phyloP scores from a whole-genome alignment of 2,888 invertebrate genomes.

The Alcis repandata region DNA sequence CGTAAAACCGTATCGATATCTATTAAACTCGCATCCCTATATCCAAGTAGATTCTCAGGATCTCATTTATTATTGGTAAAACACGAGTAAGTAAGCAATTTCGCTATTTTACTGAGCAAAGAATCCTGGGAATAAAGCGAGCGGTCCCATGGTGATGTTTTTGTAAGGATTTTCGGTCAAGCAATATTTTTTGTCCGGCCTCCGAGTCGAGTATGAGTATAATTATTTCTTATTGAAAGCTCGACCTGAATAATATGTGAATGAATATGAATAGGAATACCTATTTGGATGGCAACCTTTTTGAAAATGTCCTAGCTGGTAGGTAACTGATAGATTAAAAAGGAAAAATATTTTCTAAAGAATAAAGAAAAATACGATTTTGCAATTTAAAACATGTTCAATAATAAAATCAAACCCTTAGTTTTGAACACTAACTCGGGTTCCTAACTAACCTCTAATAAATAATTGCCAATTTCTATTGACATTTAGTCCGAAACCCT shows the following conservation, averaged over 20 bases:
- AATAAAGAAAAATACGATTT: too few relatives aligned
- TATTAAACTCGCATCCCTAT: conserved; percentile 2
- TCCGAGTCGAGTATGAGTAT: neutral
- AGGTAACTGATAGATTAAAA: too few relatives aligned
- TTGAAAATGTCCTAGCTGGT: too few relatives aligned
- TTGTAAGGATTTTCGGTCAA: conserved; percentile 3
- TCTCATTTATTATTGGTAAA: conserved; percentile 30
- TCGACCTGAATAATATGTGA: neutral
- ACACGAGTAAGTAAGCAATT: conserved; percentile 24
- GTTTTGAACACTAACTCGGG: too few relatives aligned
- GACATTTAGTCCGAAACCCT: conserved; percentile 19
- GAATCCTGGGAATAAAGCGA: conserved; percentile 6
- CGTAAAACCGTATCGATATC: conserved; percentile 10
- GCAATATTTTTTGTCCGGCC: conserved; percentile 14
- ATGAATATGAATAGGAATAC: too few relatives aligned
- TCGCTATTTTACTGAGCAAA: conserved; percentile 17
- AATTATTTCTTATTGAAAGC: neutral
- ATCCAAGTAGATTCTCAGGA: conserved; percentile 10
- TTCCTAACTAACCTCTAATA: neutral
- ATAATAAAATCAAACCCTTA: too few relatives aligned
- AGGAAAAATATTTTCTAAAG: too few relatives aligned
- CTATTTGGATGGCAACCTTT: too few relatives aligned
- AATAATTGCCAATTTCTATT: conserved; percentile 25
- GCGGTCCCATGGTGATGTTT: conserved; percentile 9
- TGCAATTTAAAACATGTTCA: too few relatives aligned